A percentile compares a stretch with the other conserved stretches of the same genome.
Conservation (phyloP, 2,888 invertebrate genomes). For the Eupithecia abbreviata region DNA sequence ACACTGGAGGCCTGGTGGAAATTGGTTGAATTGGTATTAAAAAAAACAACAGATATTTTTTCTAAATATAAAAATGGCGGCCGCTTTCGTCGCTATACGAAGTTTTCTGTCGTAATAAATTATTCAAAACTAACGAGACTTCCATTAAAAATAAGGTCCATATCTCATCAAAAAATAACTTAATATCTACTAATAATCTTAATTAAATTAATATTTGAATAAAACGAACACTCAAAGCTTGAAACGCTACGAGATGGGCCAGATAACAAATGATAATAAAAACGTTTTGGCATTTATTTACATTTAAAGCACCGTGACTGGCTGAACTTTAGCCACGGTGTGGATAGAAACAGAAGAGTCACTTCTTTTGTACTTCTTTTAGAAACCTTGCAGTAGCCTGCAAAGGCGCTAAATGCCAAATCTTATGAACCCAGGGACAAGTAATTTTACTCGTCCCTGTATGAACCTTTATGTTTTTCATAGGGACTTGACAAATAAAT, state of each 20-base stretch:
- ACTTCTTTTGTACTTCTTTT: no score
- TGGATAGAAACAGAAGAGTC: slow-evolving; percentile 14
- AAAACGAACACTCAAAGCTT: slow-evolving; percentile 18
- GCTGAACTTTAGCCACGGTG: slow-evolving; percentile 18
- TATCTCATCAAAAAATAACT: slow-evolving; percentile 15
- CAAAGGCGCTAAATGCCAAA: no score
- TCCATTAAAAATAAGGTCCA: slow-evolving; percentile 7
- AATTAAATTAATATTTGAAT: slow-evolving; percentile 5
- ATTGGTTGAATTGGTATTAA: no score
- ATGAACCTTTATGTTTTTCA: no score
- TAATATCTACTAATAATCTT: slow-evolving; percentile 8
- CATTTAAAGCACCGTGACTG: slow-evolving; percentile 36
- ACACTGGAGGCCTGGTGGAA: no score
- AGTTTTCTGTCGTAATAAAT: not conserved
- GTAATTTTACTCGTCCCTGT: no score
- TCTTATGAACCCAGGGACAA: no score
- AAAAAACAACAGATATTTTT: no score
- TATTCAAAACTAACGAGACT: not conserved
- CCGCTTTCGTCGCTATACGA: not conserved
- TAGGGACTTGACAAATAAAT: no score
- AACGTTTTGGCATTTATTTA: slow-evolving; percentile 40
- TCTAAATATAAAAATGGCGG: not conserved
- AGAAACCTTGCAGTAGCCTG: no score
- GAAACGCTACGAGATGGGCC: slow-evolving; percentile 23
- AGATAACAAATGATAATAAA: slow-evolving; percentile 33